Evolutionary conservation across 2,797 vertebrate species (phyloP).

Genomic region (Pangasius larnaudii): DNA sequence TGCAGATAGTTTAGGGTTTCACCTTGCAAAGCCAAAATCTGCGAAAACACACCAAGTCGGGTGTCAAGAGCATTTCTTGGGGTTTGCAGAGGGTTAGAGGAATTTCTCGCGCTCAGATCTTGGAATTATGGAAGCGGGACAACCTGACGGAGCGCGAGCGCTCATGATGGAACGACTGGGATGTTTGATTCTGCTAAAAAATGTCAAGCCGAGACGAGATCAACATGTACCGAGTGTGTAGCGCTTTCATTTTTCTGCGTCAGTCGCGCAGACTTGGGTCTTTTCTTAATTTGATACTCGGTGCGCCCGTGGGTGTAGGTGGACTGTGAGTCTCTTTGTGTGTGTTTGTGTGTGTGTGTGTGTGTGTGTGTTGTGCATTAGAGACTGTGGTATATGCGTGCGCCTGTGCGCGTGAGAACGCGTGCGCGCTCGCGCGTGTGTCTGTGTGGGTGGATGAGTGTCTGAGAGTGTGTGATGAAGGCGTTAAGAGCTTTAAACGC

Average conservation of each 20-base stretch:
- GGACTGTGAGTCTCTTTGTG: constrained; percentile 7
- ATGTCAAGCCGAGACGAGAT: background rate
- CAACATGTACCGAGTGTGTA: constrained; percentile 1
- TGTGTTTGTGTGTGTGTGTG: background rate
- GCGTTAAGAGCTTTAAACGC: constrained; percentile 29
- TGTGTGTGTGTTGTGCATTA: constrained; percentile 1
- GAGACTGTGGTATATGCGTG: constrained; percentile 22
- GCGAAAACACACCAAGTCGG: background rate
- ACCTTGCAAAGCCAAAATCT: background rate
- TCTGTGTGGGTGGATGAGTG: constrained; percentile 19
- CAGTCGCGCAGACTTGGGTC: background rate
- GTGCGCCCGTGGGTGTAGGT: background rate
- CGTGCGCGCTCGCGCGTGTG: background rate
- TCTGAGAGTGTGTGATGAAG: constrained; percentile 25
- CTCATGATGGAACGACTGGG: background rate
- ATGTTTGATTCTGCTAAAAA: background rate
- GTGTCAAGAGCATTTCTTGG: background rate
- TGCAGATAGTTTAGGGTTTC: constrained; percentile 3
- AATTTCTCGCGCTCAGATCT: background rate
- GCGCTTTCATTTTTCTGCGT: background rate
- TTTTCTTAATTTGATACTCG: background rate
- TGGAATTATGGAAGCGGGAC: constrained; percentile 21
- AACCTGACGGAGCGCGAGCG: constrained; percentile 36
- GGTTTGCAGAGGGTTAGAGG: background rate
- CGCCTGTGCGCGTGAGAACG: background rate